Conservation (phyloP, 2,888 invertebrate species). For the Drosophila prolongata region DNA sequence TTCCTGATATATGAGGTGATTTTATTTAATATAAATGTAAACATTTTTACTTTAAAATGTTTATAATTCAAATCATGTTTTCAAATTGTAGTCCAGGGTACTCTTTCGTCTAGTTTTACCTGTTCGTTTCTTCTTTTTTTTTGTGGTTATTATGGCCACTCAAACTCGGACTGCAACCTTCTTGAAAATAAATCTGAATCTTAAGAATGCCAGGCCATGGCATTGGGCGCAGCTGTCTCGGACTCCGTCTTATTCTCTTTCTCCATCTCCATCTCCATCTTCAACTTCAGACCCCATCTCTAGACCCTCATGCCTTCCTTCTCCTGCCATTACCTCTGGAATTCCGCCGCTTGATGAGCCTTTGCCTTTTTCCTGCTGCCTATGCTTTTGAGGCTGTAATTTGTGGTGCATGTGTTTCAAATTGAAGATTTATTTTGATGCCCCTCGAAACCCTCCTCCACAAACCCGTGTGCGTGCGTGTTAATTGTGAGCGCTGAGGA, state of each 20-base stretch:
- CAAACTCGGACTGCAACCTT: conserved; percentile 66
- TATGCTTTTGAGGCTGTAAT: conserved; percentile 68
- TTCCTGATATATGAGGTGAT: no score
- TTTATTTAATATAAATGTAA: no score
- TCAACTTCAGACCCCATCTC: conserved; percentile 17
- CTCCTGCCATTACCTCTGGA: conserved; percentile 41
- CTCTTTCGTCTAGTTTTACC: background rate
- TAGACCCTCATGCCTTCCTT: conserved; percentile 7
- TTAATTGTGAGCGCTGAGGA: conserved; percentile 81
- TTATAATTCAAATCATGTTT: no score
- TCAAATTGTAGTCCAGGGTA: conserved; percentile 1
- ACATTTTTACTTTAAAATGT: no score
- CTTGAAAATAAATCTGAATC: conserved; percentile 78
- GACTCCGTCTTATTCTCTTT: conserved; percentile 18
- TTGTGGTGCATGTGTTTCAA: conserved; percentile 81
- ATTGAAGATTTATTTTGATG: conserved; percentile 76
- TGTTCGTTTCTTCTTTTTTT: conserved; percentile 7
- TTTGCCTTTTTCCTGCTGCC: conserved; percentile 23
- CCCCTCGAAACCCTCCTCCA: conserved; percentile 3
- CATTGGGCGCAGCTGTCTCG: conserved; percentile 56
- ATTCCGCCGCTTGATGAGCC: conserved; percentile 73
- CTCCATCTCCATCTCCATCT: conserved; percentile 11
- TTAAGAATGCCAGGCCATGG: conserved; percentile 70
- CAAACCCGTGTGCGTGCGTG: conserved; percentile 64
- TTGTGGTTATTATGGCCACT: conserved; percentile 64